These are phyloP conservation scores for Pantherophis guttatus DNA, from an alignment of 2,113 vertebrate genomes.

Conservation along the genomic window DNA sequence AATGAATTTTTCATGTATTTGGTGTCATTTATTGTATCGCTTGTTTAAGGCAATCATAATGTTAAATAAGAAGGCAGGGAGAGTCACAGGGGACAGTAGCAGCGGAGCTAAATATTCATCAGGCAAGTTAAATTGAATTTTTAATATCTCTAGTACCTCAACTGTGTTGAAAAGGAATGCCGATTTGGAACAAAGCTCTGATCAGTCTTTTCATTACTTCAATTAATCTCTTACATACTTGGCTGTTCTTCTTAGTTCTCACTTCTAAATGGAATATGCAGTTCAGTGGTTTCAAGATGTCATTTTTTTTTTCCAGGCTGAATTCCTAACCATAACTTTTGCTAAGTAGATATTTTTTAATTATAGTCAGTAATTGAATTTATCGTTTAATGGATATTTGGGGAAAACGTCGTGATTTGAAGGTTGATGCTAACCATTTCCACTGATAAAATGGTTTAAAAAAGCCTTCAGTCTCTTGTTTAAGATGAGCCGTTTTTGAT, in stretches of 20 bases:
- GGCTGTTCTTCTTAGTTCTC: not conserved
- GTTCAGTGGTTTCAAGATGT: not conserved
- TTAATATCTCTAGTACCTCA: constrained; percentile 62
- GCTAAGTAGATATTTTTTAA: constrained; percentile 12
- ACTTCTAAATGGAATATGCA: not conserved
- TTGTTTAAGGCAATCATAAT: constrained; percentile 61
- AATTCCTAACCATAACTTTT: not conserved
- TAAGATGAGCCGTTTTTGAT: not conserved
- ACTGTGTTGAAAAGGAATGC: constrained; percentile 51
- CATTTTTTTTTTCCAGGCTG: not conserved
- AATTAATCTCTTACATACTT: constrained; percentile 38
- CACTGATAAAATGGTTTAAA: not conserved
- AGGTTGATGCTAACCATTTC: not conserved
- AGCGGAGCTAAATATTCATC: constrained; percentile 62
- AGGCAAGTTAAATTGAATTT: constrained; percentile 48
- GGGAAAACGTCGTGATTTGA: not conserved
- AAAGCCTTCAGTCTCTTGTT: not conserved
- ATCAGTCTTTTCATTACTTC: constrained; percentile 42
- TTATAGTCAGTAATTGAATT: not conserved
- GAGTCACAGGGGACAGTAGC: constrained; percentile 41
- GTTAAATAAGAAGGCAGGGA: constrained; percentile 63
- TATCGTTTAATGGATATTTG: not conserved
- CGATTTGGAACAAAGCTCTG: constrained; percentile 7
- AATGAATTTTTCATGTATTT: constrained; percentile 64
- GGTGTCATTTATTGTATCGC: constrained; percentile 63